Evolutionary conservation across 2,113 vertebrate species (phyloP), one percentile per base, ranked within the genome.

Genomic region (Symphodus melops): DNA sequence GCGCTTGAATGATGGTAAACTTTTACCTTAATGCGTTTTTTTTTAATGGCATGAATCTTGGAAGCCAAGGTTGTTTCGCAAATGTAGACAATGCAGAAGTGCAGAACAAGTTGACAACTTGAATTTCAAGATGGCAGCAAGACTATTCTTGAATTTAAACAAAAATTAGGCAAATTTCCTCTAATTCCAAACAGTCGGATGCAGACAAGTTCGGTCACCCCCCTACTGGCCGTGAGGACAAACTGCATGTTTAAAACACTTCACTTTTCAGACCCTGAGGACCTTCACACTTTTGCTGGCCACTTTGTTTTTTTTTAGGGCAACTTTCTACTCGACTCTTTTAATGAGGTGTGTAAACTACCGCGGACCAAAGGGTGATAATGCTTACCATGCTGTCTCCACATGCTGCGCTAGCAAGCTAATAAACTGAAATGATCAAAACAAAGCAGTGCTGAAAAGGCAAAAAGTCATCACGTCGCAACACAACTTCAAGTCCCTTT

Each of bases 31-130:
- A 36, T 65, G 42, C 41, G 33, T 75, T 67, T 61, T 57, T 28
- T n/a, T n/a, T n/a, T n/a, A n/a, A n/a, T 58, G 37, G 17, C n/a
- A 25, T 39, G 51, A 53, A 21, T 84, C n/a, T 73, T 69, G 49
- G 25, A 63, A 60, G 65, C 55, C 17, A 23, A 44, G 65, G 54
- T 25, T 25, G 25, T 25, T 54, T 66, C n/a, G 59, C 49, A n/a
- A 52, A 46, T 56, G 13, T 60, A 21, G 48, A 54, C 46, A 5
- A 55, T 64, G 42, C 51, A 48, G 61, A 55, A 42, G 41, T 21
- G 36, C 8, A 33, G 54, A 14, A 16, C 36, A 62, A 62, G 72
- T 53, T 57, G 5, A 19, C 19, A 69, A 39, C 58, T 51, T 42
- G 46, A 14, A 21, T 58, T 44, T 75, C 52, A 46, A 64, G 48